A percentile compares a stretch with the other conserved stretches of the same genome.
Evolutionary conservation across 2,797 vertebrate species (phyloP).

Genomic region (Staurois parvus): DNA sequence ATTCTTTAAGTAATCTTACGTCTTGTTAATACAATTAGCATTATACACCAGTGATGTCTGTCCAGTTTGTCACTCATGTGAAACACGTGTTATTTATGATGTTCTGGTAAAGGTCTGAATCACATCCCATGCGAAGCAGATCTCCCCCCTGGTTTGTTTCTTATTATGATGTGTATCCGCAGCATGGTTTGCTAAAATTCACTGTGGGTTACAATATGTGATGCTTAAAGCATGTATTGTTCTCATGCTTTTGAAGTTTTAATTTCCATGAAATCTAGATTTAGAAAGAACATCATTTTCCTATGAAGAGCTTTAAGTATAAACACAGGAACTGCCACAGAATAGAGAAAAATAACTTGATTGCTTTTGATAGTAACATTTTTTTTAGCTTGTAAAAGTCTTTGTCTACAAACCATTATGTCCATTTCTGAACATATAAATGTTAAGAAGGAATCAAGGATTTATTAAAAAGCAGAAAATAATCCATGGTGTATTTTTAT

Average conservation of each 20-base stretch:
- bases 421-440: no score
- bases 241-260: background rate
- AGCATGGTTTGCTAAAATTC: background rate
- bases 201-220: constrained; percentile 5
- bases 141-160: constrained; percentile 19
- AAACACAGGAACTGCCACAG: background rate
- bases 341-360: no score
- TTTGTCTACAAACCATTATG: no score
- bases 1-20: no score
- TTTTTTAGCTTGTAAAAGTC: no score
- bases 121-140: background rate
- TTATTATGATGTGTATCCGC: constrained; percentile 10
- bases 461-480: no score
- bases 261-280: constrained; percentile 3
- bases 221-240: constrained; percentile 1
- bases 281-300: background rate
- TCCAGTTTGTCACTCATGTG: background rate
- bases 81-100: constrained; percentile 8
- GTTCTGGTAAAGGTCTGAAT: background rate
- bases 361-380: no score
- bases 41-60: background rate
- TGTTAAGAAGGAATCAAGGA: no score
- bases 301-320: background rate
- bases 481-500: no score
- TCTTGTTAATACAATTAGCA: background rate